A percentile compares a stretch with the other conserved stretches of the same genome.
Evolutionary conservation across 2,797 vertebrate genomes (phyloP).

Genomic region (Cygnus olor): DNA sequence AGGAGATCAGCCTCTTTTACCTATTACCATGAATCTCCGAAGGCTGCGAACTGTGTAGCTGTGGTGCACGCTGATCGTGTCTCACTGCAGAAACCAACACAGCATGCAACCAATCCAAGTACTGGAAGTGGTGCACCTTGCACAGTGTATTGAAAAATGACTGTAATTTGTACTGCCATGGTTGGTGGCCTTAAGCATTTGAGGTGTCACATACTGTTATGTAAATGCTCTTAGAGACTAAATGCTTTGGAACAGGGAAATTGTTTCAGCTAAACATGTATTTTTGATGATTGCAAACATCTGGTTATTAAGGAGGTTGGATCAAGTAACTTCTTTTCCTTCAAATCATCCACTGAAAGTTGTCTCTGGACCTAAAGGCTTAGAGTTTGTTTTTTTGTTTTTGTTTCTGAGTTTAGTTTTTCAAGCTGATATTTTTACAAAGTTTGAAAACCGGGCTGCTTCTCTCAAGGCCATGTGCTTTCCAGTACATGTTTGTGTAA

Average conservation of each 20-base stretch:
- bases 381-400: not conserved
- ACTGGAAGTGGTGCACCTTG: slow-evolving; percentile 78
- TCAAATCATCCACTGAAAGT: slow-evolving; percentile 8
- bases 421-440: not conserved
- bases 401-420: not conserved
- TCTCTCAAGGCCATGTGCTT: not conserved
- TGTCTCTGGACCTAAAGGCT: not conserved
- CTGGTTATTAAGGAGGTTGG: slow-evolving; percentile 85
- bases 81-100: slow-evolving; percentile 41
- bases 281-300: slow-evolving; percentile 80
- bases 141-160: slow-evolving; percentile 82
- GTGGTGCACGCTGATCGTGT: slow-evolving; percentile 65
- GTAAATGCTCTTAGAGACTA: slow-evolving; percentile 79
- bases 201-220: slow-evolving; percentile 82
- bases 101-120: slow-evolving; percentile 68
- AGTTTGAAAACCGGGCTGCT: not conserved
- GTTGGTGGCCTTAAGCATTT: slow-evolving; percentile 82
- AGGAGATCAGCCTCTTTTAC: slow-evolving; percentile 61
- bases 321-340: slow-evolving; percentile 59
- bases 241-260: slow-evolving; percentile 74
- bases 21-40: not conserved
- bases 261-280: slow-evolving; percentile 69
- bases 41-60: not conserved
- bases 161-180: slow-evolving; percentile 83
- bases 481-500: not conserved